phyloP scores from a whole-genome alignment of 2,888 invertebrate genomes.

The Athripsodes cinereus region DNA sequence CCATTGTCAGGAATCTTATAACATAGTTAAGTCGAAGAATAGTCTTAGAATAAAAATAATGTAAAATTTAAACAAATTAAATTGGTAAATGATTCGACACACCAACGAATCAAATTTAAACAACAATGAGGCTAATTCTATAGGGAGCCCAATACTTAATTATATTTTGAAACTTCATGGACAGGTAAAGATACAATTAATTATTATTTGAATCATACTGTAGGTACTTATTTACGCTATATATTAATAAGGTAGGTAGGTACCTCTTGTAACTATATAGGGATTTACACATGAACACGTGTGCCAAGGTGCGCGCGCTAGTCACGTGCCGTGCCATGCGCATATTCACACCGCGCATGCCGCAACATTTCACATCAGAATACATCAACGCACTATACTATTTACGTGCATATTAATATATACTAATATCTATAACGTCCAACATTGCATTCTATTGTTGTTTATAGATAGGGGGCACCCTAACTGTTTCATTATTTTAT shows the following conservation, averaged over 20 bases:
- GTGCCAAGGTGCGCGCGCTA: conserved; percentile 9
- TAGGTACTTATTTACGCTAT: too few relatives aligned
- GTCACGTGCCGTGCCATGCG: conserved; percentile 21
- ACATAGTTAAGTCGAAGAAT: too few relatives aligned
- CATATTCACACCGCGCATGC: conserved; percentile 19
- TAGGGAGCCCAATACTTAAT: too few relatives aligned
- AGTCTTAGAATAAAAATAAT: too few relatives aligned
- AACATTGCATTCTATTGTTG: not conserved
- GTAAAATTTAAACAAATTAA: too few relatives aligned
- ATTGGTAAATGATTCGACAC: too few relatives aligned
- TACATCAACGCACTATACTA: conserved; percentile 1
- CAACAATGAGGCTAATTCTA: too few relatives aligned
- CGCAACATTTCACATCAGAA: conserved; percentile 12
- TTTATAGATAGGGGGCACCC: not conserved
- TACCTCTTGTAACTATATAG: not conserved
- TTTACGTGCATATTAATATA: not conserved
- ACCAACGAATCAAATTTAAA: too few relatives aligned
- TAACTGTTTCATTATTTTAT: not conserved
- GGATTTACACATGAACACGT: conserved; percentile 6
- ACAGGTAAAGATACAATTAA: too few relatives aligned
- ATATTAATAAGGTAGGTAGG: not conserved
- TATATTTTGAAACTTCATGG: too few relatives aligned
- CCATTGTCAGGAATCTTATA: too few relatives aligned
- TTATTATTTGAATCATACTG: too few relatives aligned
- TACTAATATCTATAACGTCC: not conserved